Evolutionary conservation across 1,140 invertebrate genomes (phyloP), one percentile per base, ranked within the genome.

Genomic region (Lasaia peninsularis): DNA sequence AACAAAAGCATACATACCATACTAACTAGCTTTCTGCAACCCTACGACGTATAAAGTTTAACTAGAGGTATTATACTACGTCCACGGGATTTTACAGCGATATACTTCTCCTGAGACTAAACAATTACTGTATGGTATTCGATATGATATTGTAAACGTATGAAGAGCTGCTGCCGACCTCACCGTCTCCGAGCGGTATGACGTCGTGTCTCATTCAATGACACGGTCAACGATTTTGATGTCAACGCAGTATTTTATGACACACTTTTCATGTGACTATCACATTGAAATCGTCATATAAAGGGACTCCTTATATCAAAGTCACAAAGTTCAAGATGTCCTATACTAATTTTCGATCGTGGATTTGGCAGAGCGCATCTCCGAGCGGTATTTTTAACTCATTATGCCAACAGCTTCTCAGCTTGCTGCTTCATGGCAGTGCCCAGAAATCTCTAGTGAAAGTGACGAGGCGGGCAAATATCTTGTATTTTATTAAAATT

Each of bases 371-470:
- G 79, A 80, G 83, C 77, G 80, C 83, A 84, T 86, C 85, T 86
- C 78, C 49, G 81, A 86, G 81, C 80, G 83, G 55, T 88, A 88
- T 88, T 88, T 88, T 84, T 88, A 88, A 88, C 86, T 88, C 86
- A 88, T 86, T 86, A 74, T 88, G 74, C 75, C 71, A 81, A 75
- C 71, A 73, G 81, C 78, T 75, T 75, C 75, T 75, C 75, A 71
- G 75, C 72, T 58, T 64, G 78, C 68, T 75, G 62, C 80, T 86
- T 80, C 65, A 71, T 85, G 80, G 72, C 79, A 80, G 75, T 77
- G 55, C 58, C 63, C 59, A 73, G 63, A 73, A 70, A 60, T 72
- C 67, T 76, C 65, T 69, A 80, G 66, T 74, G 85, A 88, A 84
- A 86, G 85, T 88, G 85, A 82, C 76, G 56, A 56, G 60, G 11